Conservation (phyloP, 2,888 invertebrate genomes). For the Buathra laborator region DNA sequence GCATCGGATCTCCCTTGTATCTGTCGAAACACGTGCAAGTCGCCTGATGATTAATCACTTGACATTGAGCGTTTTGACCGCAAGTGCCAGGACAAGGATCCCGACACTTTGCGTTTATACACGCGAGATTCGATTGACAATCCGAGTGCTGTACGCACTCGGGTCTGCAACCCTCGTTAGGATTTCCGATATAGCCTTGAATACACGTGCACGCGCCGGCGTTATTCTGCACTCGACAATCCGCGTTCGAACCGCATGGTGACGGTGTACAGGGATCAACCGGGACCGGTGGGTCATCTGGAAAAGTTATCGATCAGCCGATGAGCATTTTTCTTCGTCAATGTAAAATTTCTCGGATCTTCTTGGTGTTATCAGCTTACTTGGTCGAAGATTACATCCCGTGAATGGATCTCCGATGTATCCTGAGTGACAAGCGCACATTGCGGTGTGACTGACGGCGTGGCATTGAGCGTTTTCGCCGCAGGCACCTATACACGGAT, state of each 20-base stretch:
- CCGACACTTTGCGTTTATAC: constrained; percentile 91
- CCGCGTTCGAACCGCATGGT: constrained; percentile 66
- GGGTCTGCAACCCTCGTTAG: constrained; percentile 85
- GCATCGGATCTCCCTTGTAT: constrained; percentile 87
- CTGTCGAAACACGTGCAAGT: constrained; percentile 84
- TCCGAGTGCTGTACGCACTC: constrained; percentile 86
- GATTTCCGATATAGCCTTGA: constrained; percentile 85
- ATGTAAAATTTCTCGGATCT: neutral
- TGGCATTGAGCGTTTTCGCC: constrained; percentile 80
- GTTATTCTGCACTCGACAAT: constrained; percentile 87
- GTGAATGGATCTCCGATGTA: constrained; percentile 83
- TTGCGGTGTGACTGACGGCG: constrained; percentile 81
- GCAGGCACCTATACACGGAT: constrained; percentile 83
- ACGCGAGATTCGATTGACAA: constrained; percentile 86
- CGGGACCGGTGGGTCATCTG: constrained; percentile 59
- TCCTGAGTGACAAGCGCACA: constrained; percentile 83
- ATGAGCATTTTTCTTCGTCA: neutral
- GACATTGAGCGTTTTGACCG: constrained; percentile 87
- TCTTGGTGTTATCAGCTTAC: constrained; percentile 69
- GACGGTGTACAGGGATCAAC: constrained; percentile 81
- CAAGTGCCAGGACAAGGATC: constrained; percentile 95
- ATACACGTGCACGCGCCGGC: constrained; percentile 86
- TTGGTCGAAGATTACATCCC: constrained; percentile 74
- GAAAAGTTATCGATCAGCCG: constrained; percentile 23
- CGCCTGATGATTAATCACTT: constrained; percentile 85